Conservation (phyloP, 2,888 invertebrate species). For the Caenorhabditis virilis region DNA sequence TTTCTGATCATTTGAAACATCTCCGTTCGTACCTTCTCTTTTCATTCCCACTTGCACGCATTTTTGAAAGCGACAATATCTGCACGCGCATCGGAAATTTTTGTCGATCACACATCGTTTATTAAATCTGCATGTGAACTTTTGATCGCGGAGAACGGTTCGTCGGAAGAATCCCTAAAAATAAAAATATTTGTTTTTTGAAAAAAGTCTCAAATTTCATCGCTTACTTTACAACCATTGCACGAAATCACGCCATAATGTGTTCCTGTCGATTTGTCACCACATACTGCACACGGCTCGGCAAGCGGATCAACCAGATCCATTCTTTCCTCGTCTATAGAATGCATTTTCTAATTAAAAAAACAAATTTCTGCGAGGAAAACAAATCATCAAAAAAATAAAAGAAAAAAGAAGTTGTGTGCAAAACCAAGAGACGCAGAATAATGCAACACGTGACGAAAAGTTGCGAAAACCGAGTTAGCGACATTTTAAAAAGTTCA, state of each 20-base stretch:
- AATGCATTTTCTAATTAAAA: too few species aligned
- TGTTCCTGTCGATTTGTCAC: slow-evolving; percentile 58
- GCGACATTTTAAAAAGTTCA: too few species aligned
- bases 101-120: slow-evolving; percentile 69
- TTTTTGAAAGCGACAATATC: slow-evolving; percentile 67
- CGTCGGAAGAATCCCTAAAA: slow-evolving; percentile 68
- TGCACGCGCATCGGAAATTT: slow-evolving; percentile 67
- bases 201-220: background rate
- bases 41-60: slow-evolving; percentile 67
- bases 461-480: too few species aligned
- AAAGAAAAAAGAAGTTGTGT: too few species aligned
- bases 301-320: slow-evolving; percentile 61
- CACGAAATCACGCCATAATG: slow-evolving; percentile 61
- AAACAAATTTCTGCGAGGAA: too few species aligned
- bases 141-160: slow-evolving; percentile 67
- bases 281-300: slow-evolving; percentile 67
- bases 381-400: too few species aligned
- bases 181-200: slow-evolving; percentile 2
- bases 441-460: too few species aligned
- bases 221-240: slow-evolving; percentile 65
- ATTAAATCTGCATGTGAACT: slow-evolving; percentile 68
- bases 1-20: background rate
- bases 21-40: slow-evolving; percentile 56
- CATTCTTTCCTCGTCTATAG: too few species aligned
- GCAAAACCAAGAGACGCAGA: too few species aligned